Evolutionary conservation across 2,797 vertebrate genomes (phyloP).

Genomic region (Acrossocheilus wenchowensis): DNA sequence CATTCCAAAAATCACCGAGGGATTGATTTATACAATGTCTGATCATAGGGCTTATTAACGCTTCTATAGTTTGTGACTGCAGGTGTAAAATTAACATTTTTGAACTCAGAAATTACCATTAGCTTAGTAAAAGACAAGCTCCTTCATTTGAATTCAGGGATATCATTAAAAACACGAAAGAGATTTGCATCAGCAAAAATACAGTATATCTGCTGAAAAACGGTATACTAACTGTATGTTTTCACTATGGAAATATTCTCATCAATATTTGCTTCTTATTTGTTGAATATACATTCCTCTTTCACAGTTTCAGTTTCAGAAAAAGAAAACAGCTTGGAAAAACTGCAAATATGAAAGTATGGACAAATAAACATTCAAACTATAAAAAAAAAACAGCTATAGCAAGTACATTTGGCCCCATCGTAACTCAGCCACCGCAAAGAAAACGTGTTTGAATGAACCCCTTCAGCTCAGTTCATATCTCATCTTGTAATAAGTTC

Average conservation of each 20-base stretch:
- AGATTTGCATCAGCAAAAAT: neutral
- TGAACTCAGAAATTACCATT: neutral
- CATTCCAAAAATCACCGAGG: neutral
- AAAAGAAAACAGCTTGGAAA: neutral
- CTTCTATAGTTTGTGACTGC: neutral
- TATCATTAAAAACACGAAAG: neutral
- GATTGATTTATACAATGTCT: neutral
- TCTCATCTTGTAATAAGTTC: neutral
- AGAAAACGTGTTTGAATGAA: neutral
- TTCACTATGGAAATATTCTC: neutral
- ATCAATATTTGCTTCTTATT: slow-evolving; percentile 10
- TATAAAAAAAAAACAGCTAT: neutral
- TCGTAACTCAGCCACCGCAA: neutral
- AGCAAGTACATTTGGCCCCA: neutral
- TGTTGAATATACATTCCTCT: neutral
- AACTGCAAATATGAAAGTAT: neutral
- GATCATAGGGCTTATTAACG: neutral
- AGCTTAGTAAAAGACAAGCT: neutral
- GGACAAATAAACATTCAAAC: neutral
- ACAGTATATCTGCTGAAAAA: neutral
- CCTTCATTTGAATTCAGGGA: neutral
- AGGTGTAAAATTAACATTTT: neutral
- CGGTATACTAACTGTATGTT: neutral
- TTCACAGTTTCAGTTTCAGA: neutral
- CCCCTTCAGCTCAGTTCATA: neutral